Evolutionary conservation across 2,888 invertebrate species (phyloP).

Genomic region (Bimastos eiseni): DNA sequence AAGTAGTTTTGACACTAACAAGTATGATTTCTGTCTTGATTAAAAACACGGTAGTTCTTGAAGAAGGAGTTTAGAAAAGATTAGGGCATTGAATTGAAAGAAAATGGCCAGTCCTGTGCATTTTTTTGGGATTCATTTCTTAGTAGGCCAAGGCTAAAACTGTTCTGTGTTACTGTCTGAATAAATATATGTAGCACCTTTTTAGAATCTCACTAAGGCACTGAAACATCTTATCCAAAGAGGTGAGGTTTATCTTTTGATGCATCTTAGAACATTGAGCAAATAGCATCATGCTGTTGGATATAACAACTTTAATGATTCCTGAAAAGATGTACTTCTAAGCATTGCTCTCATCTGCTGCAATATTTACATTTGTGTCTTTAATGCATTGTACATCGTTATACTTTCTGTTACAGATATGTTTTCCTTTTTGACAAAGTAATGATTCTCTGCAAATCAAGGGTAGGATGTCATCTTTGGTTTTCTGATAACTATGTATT

Average conservation of each 20-base stretch:
- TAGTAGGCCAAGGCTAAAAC: background rate
- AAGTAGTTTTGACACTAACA: background rate
- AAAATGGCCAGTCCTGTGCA: background rate
- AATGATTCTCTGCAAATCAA: conserved; percentile 87
- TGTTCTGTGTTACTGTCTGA: background rate
- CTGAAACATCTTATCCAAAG: background rate
- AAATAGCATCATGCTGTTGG: background rate
- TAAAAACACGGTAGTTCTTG: background rate
- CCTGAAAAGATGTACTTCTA: background rate
- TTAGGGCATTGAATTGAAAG: background rate
- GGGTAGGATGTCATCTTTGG: conserved; percentile 64
- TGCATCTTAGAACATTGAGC: background rate
- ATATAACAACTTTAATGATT: background rate
- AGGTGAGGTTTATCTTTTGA: background rate
- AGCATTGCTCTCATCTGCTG: background rate
- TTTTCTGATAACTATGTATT: background rate
- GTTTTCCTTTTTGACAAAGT: conserved; percentile 97
- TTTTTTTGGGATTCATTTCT: background rate
- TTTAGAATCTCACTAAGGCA: background rate
- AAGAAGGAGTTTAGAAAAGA: background rate
- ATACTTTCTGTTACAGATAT: conserved; percentile 69
- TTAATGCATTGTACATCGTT: background rate
- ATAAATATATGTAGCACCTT: too few relatives aligned
- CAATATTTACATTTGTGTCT: background rate
- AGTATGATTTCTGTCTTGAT: background rate